Conservation (phyloP, 2,797 vertebrate species). For the Falco concolor region DNA sequence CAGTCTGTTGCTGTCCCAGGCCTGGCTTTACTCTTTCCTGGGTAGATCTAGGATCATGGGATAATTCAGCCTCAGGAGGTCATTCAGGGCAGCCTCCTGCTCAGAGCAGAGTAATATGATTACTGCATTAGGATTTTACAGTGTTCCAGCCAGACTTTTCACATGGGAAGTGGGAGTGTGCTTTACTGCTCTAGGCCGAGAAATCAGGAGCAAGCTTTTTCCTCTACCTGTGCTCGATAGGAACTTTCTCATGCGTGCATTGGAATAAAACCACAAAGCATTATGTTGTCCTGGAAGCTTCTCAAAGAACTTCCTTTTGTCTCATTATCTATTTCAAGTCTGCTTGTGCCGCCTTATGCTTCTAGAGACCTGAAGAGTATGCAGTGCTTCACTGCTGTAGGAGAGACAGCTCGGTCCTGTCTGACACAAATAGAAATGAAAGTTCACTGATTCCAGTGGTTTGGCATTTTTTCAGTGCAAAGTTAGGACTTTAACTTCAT, state of each 20-base stretch:
- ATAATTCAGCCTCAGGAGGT: neutral
- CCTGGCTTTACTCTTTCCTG: neutral
- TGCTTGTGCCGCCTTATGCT: neutral
- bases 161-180: neutral
- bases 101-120: neutral
- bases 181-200: neutral
- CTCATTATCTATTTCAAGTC: neutral
- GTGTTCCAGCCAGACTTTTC: neutral
- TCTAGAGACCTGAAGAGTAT: neutral
- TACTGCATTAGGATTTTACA: neutral
- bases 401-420: neutral
- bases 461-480: conserved; percentile 20
- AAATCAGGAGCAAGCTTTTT: neutral
- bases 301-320: neutral
- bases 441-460: conserved; percentile 28
- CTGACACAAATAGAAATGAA: neutral
- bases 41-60: neutral
- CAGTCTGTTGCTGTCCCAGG: neutral
- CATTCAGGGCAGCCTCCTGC: neutral
- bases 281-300: neutral
- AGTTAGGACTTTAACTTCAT: neutral
- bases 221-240: neutral
- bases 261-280: neutral
- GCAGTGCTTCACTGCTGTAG: neutral
- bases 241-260: rapidly evolving